Percentiles rank a stretch among this genome's conserved stretches.
Conservation (phyloP, 2,888 invertebrate species). For the Sinelater perroti region DNA sequence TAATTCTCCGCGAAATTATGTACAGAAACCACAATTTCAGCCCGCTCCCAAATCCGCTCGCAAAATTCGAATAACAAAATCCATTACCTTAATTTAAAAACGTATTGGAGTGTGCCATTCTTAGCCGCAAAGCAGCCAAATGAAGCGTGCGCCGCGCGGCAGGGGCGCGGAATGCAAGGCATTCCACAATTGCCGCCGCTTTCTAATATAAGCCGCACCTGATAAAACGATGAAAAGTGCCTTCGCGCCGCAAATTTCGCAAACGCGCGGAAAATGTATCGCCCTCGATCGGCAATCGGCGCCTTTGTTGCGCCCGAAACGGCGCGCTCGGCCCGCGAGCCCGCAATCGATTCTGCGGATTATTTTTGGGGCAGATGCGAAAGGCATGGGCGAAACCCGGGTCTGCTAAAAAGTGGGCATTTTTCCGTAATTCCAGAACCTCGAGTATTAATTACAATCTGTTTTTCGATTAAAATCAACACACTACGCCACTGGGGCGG, state of each 20-base stretch:
- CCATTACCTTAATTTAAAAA: constrained; percentile 30
- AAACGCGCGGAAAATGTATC: too few species aligned
- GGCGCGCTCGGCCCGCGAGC: too few species aligned
- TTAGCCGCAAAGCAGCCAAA: constrained; percentile 18
- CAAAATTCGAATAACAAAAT: constrained; percentile 13
- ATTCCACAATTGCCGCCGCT: constrained; percentile 9
- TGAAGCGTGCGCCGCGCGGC: constrained; percentile 9
- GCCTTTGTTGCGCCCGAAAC: background rate
- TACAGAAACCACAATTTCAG: too few species aligned
- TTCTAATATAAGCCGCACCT: constrained; percentile 8
- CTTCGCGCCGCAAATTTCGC: constrained; percentile 3
- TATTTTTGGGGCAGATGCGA: constrained; percentile 18
- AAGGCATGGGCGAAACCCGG: constrained; percentile 21
- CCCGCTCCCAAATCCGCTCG: background rate
- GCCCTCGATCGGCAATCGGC: too few species aligned
- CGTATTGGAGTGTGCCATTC: constrained; percentile 16
- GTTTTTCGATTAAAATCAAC: background rate
- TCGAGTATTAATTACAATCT: too few species aligned
- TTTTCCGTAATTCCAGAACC: constrained; percentile 21
- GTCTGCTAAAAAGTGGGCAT: too few species aligned
- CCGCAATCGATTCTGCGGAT: constrained; percentile 22
- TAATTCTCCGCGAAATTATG: too few species aligned
- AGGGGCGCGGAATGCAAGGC: constrained; percentile 4
- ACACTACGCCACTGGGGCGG: constrained; percentile 2
- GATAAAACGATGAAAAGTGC: constrained; percentile 12